phyloP scores from a whole-genome alignment of 1,140 invertebrate genomes.

The Trissolcus basalis region DNA sequence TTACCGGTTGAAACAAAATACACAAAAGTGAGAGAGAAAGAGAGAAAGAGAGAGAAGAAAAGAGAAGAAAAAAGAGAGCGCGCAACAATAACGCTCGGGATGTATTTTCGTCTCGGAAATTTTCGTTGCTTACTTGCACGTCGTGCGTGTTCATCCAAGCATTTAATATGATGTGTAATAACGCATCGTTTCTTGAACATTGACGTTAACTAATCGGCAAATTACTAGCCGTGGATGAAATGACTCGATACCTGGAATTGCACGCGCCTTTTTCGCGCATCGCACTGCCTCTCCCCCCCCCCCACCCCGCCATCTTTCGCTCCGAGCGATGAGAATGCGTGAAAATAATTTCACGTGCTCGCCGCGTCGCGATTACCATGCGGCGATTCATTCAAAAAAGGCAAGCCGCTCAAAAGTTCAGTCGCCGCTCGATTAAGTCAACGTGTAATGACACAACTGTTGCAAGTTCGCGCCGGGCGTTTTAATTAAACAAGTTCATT shows the following conservation, averaged over 20 bases:
- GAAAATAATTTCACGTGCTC: slow-evolving; percentile 15
- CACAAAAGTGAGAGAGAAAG: slow-evolving; percentile 25
- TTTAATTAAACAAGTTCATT: slow-evolving; percentile 51
- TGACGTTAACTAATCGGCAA: slow-evolving; percentile 21
- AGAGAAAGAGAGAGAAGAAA: slow-evolving; percentile 29
- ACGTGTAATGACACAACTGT: slow-evolving; percentile 17
- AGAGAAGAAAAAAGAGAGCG: slow-evolving; percentile 32
- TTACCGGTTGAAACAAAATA: slow-evolving; percentile 35
- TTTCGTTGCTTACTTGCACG: not conserved
- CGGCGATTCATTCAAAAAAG: slow-evolving; percentile 17
- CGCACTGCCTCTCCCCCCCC: slow-evolving; percentile 11
- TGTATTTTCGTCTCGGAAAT: slow-evolving; percentile 35
- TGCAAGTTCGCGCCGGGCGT: slow-evolving; percentile 28
- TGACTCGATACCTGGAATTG: slow-evolving; percentile 19
- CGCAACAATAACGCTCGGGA: slow-evolving; percentile 12
- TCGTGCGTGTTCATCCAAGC: too few species aligned
- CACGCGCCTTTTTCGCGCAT: too few species aligned
- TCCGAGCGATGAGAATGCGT: not conserved
- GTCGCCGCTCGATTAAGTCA: slow-evolving; percentile 24
- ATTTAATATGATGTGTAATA: slow-evolving; percentile 7
- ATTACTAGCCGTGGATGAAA: slow-evolving; percentile 29
- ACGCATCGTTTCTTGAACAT: slow-evolving; percentile 13
- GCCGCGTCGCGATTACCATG: slow-evolving; percentile 3
- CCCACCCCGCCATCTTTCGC: not conserved
- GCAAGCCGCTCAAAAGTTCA: slow-evolving; percentile 26